Base-by-base conservation (phyloP, 2,113 vertebrate species). In the Lycaon pictus region DNA sequence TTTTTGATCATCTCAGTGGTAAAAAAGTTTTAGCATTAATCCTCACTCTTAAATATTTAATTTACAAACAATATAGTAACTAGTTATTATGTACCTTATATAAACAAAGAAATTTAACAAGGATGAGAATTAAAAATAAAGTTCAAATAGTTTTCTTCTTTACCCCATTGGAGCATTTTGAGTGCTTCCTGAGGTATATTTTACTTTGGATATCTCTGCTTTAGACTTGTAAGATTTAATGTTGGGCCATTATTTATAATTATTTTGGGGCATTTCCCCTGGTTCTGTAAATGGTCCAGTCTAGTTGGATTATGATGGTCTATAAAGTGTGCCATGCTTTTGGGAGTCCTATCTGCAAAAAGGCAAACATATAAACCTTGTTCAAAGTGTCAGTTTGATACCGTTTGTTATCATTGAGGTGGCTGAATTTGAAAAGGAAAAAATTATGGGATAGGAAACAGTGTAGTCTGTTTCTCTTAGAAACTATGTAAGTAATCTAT, bases 361-460 rank as follows among this genome's bases (percentile, higher is more conserved):
- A 27, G 29, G 56, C 48, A 93, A 80, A 87, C 32, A n/a, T 82
- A 83, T 83, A 83, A 67, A 94, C 15, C 10, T 97, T 85, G 48
- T 17, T 53, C 37, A 92, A 95, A 94, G 48, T 67, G 88, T 37
- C 27, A 80, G 6, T 83, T 92, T 90, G 60, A 86, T 93, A 29
- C 3, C 86, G 92, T 94, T 81, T 90, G 58, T 92, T 53, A 76
- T 94, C 90, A 53, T 93, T 56, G 37, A 97, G 79, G 20, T 92
- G 32, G 56, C 37, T 71, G 55, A 89, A 88, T 95, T 95, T 95
- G 85, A 53, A 96, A 96, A 96, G 51, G 77, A 48, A 19, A 71
- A 71, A 79, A 22, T 77, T 7, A 60, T 72, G 85, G 51, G 16
- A 48, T 79, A 82, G 67, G 60, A 90, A 95, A 63, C 27, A 91